Percentiles rank a stretch among this genome's conserved stretches.
Conservation (phyloP, 2,888 invertebrate genomes). For the Leptopterna dolabrata region DNA sequence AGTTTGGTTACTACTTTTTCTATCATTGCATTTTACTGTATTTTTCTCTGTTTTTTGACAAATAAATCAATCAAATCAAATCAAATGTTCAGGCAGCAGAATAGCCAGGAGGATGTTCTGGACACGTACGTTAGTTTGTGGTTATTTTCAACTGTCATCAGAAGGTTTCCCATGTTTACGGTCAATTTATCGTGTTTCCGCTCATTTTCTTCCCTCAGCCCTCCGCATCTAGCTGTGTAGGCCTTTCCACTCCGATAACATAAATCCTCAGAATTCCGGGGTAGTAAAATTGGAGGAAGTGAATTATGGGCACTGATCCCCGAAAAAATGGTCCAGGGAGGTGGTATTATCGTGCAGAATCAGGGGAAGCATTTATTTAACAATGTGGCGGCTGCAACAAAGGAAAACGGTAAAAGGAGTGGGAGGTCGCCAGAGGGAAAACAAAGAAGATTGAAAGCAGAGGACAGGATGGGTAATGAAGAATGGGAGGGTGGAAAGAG, state of each 20-base stretch:
- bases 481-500: background rate
- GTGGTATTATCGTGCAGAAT: background rate
- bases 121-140: too few relatives aligned
- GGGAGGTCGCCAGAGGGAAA: background rate
- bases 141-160: too few relatives aligned
- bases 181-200: background rate
- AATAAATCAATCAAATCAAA: too few relatives aligned
- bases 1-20: too few relatives aligned
- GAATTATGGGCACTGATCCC: background rate
- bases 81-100: too few relatives aligned
- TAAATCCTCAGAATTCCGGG: background rate
- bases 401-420: background rate
- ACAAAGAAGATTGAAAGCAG: slow-evolving; percentile 2
- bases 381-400: background rate
- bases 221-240: background rate
- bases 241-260: background rate
- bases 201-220: background rate
- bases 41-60: too few relatives aligned
- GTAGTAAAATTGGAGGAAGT: background rate
- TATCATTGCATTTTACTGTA: too few relatives aligned
- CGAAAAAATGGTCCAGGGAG: background rate
- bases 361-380: slow-evolving; percentile 11
- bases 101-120: too few relatives aligned
- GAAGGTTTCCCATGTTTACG: too few relatives aligned
- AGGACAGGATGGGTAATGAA: slow-evolving; percentile 13